phyloP scores from a whole-genome alignment of 1,140 invertebrate species.

The Hermatobates lingyangjiaoensis region DNA sequence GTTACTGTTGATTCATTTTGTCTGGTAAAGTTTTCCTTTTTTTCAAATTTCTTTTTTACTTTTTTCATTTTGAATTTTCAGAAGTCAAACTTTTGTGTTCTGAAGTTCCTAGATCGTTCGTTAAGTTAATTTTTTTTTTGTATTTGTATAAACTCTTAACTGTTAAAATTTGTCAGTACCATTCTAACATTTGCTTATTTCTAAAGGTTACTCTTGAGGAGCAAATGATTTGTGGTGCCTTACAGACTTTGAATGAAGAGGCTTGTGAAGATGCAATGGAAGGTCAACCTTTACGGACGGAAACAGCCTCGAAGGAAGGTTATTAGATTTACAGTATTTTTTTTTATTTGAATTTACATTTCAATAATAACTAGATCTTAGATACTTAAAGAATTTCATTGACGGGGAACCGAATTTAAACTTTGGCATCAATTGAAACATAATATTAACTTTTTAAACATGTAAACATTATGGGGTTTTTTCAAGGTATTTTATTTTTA shows the following conservation, averaged over 20 bases:
- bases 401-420: background rate
- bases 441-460: background rate
- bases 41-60: too few relatives aligned
- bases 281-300: slow-evolving; percentile 21
- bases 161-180: too few relatives aligned
- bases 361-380: too few relatives aligned
- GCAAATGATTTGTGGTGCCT: slow-evolving; percentile 79
- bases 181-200: too few relatives aligned
- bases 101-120: too few relatives aligned
- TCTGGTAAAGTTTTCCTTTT: too few relatives aligned
- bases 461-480: background rate
- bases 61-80: too few relatives aligned
- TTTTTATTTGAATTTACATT: background rate
- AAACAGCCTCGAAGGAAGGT: background rate
- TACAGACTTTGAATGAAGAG: slow-evolving; percentile 81
- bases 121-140: too few relatives aligned
- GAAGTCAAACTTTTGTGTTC: too few relatives aligned
- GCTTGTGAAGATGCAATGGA: slow-evolving; percentile 69
- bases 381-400: background rate
- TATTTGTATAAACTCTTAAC: too few relatives aligned
- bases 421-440: background rate
- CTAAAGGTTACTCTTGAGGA: slow-evolving; percentile 80
- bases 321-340: background rate
- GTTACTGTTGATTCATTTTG: too few relatives aligned
- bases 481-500: too few relatives aligned